Percentiles rank a stretch among this genome's conserved stretches.
These are phyloP conservation scores for Callaeas wilsoni DNA, from an alignment of 2,113 vertebrate genomes.

Conservation along the genomic window DNA sequence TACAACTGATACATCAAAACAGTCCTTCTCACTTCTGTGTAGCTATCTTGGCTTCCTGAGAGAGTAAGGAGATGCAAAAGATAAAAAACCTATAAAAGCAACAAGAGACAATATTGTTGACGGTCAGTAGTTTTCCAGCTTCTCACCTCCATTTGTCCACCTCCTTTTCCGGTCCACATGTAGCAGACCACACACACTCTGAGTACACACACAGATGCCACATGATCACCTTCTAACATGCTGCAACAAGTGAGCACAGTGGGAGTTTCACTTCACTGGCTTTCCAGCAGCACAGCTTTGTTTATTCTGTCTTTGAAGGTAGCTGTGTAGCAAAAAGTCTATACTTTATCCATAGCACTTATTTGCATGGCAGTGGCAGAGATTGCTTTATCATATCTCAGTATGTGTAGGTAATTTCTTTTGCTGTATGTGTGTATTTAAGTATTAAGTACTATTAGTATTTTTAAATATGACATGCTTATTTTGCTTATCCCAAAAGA, in stretches of 20 bases:
- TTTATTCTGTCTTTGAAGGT: not conserved
- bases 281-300: not conserved
- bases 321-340: not conserved
- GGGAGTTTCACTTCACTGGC: not conserved
- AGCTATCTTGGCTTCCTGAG: not conserved
- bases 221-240: fast-evolving
- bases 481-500: not conserved
- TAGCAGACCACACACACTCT: not conserved
- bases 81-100: not conserved
- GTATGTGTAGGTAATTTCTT: not conserved
- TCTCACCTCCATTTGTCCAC: not conserved
- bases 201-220: not conserved
- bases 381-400: not conserved
- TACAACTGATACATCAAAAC: not conserved
- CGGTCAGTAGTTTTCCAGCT: not conserved
- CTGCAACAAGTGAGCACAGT: not conserved
- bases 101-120: not conserved
- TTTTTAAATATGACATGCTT: not conserved
- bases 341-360: not conserved
- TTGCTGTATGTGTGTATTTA: not conserved
- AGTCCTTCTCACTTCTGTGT: not conserved
- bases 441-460: not conserved
- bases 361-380: not conserved
- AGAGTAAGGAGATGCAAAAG: not conserved
- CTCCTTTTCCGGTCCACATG: not conserved